Evolutionary conservation across 2,888 invertebrate genomes (phyloP), one percentile per base, ranked within the genome.

Genomic region (Acrobasis suavella): DNA sequence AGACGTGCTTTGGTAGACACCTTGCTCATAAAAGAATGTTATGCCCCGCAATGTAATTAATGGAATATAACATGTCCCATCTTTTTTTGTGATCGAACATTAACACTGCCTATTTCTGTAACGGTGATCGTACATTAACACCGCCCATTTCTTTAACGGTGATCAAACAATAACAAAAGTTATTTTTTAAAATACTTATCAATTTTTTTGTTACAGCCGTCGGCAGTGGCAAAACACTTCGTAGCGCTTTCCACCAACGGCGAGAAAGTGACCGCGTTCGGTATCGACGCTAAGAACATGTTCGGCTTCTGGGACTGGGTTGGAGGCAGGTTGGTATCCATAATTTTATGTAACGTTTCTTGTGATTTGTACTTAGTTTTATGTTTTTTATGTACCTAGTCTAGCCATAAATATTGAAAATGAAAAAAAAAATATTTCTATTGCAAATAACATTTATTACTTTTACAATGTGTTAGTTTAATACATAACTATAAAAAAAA

Each of bases 271-370:
- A 96, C 96, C 22, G 98, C 96, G 46, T 99, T 99, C 90, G 99
- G 99, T 15, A 99, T 99, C 76, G 97, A 98, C 85, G 95, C 97
- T 69, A 96, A 96, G 72, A 99, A 99, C 83, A 99, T 99, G 98
- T 99, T 99, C 92, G 99, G 97, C 22, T 99, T 99, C 90, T 99
- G 99, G 99, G 99, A 99, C 91, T 99, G 99, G 99, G 99, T 99
- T 54, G 99, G 99, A 46, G 99, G 99, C 73, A 96, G 99, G 80
- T 98, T 94, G n/a, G 65, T 56, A 51, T 16, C 52, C 8, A 5
- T 62, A 10, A 39, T 56, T 38, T 8, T 32, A 22, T 22, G 22
- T 22, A 32, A 32, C 5, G 5, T 32, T 32, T 32, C 32, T 32
- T 32, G 32, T 7, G 5, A 32, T 32, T 32, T 5, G 22, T 3